Evolutionary conservation across 2,797 vertebrate genomes (phyloP).

Genomic region (Hydrocynus forskahlii): DNA sequence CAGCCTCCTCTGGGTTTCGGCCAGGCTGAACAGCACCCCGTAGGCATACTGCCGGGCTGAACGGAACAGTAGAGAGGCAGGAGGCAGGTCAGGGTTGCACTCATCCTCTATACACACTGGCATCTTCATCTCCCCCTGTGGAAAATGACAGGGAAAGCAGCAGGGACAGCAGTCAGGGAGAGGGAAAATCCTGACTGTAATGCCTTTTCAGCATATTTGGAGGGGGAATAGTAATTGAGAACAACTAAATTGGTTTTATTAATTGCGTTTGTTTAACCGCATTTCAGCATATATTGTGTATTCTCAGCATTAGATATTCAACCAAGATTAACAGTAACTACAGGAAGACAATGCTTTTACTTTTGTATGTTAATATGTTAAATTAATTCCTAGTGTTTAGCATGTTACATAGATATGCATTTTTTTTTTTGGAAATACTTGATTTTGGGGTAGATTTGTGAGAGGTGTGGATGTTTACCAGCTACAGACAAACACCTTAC

Average conservation of each 20-base stretch:
- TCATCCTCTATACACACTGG: conserved; percentile 93
- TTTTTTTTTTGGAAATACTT: background rate
- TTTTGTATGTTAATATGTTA: too few species aligned
- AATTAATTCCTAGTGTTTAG: too few species aligned
- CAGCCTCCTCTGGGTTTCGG: conserved; percentile 88
- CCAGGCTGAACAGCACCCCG: conserved; percentile 91
- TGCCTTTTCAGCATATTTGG: background rate
- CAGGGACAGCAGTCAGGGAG: background rate
- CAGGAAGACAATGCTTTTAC: too few species aligned
- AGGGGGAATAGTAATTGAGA: too few species aligned
- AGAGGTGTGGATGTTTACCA: background rate
- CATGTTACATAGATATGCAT: background rate
- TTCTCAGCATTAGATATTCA: too few species aligned
- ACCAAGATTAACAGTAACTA: too few species aligned
- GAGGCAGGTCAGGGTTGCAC: conserved; percentile 89
- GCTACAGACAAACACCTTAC: background rate
- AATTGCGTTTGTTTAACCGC: too few species aligned
- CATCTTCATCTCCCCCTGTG: conserved; percentile 92
- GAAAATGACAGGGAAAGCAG: background rate
- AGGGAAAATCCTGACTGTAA: background rate
- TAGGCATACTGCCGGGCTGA: conserved; percentile 88
- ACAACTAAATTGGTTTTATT: background rate
- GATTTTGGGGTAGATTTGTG: background rate
- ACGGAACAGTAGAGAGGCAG: conserved; percentile 88
- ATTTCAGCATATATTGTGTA: too few species aligned